Base-by-base conservation (phyloP, 2,888 invertebrate genomes). In the Syrista parreyssii region DNA sequence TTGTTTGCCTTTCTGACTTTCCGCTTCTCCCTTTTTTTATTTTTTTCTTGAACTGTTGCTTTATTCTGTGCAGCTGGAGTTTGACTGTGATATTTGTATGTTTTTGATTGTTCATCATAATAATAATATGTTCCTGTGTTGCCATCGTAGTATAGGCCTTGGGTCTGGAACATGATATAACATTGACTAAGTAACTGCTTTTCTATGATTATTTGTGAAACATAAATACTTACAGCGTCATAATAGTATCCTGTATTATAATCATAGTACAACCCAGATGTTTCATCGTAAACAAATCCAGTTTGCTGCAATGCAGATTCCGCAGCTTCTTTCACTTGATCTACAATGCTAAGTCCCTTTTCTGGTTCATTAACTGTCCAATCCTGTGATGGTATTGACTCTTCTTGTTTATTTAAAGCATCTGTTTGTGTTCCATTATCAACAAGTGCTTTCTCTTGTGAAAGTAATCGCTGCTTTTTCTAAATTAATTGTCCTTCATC, bases 191-290 rank as follows among this genome's bases (percentile, higher is more conserved):
- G 23, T 23, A 0, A 23, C 9, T 0, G 23, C 9, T 6, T 55
- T 55, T 9, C 23, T 55, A 6, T 15, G 9, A 55, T 6, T 55
- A 34, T 55, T 55, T 15, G 6, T 23, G 23, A 23, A 2, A 23
- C 30, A 75, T 30, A 71, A 75, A 76, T 82, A 93, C 94, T 93
- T 93, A 97, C 97, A 84, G 97, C 94, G 93, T 97, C 97, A 89
- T 97, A 98, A 92, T 98, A 98, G 92, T 97, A 98, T 81, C 97
- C 97, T 83, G 96, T 96, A 87, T 95, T 95, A 84, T 95, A 96
- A 91, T 98, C 97, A 91, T 97, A 97, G 92, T 97, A 98, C 92
- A 97, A 94, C 83, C 97, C 97, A 34, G 96, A 96, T 3, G 95
- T 96, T 88, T 96, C 95, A 83, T 98, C 97, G 91, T 96, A 97